Percentiles rank a stretch among this genome's conserved stretches.
Conservation (phyloP, 2,797 vertebrate species). For the Eulemur coronatus region DNA sequence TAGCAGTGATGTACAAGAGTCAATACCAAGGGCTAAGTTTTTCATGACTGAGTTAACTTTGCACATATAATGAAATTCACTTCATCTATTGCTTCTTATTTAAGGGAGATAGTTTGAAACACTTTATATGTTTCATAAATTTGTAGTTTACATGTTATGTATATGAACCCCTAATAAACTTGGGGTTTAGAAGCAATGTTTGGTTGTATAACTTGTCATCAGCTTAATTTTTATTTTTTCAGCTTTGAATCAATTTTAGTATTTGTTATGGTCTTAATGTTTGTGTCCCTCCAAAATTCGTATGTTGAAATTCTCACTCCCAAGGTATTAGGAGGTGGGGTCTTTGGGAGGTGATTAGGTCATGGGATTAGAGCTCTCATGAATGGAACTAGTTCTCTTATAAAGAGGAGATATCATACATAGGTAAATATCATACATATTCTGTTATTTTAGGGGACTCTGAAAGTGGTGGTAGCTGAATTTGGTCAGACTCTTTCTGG, state of each 20-base stretch:
- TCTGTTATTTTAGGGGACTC: neutral
- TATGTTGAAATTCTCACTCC: neutral
- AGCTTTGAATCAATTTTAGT: neutral
- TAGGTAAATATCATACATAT: neutral
- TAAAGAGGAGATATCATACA: neutral
- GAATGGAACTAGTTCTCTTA: neutral
- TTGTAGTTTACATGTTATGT: neutral
- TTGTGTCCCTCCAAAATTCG: neutral
- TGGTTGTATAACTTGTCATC: neutral
- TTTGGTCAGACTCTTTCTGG: neutral
- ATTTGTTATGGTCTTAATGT: neutral
- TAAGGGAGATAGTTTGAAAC: neutral
- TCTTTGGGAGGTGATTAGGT: neutral
- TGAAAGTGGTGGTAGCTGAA: neutral
- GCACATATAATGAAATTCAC: neutral
- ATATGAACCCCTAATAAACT: neutral
- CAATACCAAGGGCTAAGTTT: neutral
- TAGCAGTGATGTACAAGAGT: neutral
- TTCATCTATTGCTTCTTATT: conserved; percentile 10
- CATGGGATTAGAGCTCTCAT: neutral
- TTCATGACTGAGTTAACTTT: conserved; percentile 20
- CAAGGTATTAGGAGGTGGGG: neutral
- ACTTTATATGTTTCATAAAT: conserved; percentile 5
- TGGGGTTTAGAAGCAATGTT: conserved; percentile 1
- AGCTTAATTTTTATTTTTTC: conserved; percentile 25